phyloP scores from a whole-genome alignment of 2,797 vertebrate genomes.

The Pseudochirops corinnae region DNA sequence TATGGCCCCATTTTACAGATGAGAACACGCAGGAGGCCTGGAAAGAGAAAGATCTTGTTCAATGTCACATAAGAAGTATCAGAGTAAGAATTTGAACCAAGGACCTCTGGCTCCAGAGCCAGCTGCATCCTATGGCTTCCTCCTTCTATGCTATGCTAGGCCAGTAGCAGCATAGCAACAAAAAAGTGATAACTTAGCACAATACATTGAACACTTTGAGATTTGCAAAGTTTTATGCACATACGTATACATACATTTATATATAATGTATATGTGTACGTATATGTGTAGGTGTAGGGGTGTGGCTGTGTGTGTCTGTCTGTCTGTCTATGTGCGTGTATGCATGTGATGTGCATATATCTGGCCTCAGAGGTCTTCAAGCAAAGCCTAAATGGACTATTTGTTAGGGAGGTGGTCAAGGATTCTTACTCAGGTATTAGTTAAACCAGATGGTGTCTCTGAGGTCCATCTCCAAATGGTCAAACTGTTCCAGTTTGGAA shows the following conservation, averaged over 20 bases:
- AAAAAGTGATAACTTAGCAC: not conserved
- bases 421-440: not conserved
- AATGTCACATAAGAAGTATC: not conserved
- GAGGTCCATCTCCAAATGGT: not conserved
- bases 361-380: not conserved
- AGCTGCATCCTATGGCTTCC: not conserved
- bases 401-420: not conserved
- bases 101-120: not conserved
- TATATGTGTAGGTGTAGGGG: not conserved
- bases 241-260: not conserved
- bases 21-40: not conserved
- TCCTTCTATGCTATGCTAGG: not conserved
- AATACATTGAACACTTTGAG: not conserved
- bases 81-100: not conserved
- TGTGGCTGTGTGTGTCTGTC: too few species aligned
- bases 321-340: not conserved
- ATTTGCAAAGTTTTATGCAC: not conserved
- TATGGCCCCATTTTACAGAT: not conserved
- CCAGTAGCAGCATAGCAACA: not conserved
- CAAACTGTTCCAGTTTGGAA: not conserved
- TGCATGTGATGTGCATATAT: not conserved
- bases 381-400: not conserved
- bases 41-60: not conserved
- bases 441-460: not conserved
- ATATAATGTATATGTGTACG: not conserved